Base-by-base conservation (phyloP, 2,797 vertebrate genomes). In the Kryptopterus vitreolus region DNA sequence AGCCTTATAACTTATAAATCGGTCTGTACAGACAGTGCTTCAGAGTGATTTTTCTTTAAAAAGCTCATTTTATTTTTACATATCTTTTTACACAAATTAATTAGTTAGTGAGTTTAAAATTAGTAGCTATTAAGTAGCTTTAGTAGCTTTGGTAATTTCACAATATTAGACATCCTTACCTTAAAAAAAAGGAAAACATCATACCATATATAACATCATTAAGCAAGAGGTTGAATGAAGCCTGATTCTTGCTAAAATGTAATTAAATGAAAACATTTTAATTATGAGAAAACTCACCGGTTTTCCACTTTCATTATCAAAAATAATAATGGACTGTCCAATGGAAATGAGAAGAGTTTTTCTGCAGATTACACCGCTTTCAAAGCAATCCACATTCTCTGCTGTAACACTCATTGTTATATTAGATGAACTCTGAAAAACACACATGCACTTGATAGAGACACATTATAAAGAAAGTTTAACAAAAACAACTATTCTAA, bases 371-470 rank as follows among this genome's bases (percentile, higher is more conserved):
- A 94, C 88, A 16, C 96, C 96, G 35, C 91, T 94, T 85, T 94
- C 92, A 78, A 95, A 98, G 85, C 98, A 99, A 89, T 96, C 96
- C 8, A 98, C 76, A 76, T 99, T 98, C 85, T 98, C 95, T 15
- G 92, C 87, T 12, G 92, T 90, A 46, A 99, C 89, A 22, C 94
- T 96, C 83, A 99, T 87, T 82, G 89, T 92, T 76, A 88, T 83
- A n/a, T 95, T 92, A 26, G 91, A 85, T 13, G 88, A 93, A 86
- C 94, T 94, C 98, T 99, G 92, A 73, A 58, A 73, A 58, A 61
- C 31, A 87, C 76, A 63, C 16, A 68, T 10, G 84, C 87, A 8
- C 77, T 10, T 57, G 0, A 68, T 8, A 53, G 1, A 73, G 9
- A 73, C 29, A 58, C 7, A 9, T 22, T n/a, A 33, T 48, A 31